Conservation (phyloP, 2,888 invertebrate species). For the Leptopilina drosophilae region DNA sequence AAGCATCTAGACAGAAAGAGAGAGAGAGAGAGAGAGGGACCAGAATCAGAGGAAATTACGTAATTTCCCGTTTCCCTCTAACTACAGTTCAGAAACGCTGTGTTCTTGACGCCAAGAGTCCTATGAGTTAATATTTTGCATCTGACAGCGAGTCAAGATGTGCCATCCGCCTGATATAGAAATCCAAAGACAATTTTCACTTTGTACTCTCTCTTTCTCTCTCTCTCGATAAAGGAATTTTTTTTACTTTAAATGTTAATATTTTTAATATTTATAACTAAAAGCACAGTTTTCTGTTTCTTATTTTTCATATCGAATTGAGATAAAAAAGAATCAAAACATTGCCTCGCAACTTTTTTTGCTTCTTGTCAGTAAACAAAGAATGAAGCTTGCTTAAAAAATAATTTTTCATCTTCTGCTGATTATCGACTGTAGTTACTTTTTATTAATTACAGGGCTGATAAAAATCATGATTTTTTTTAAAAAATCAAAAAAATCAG, state of each 20-base stretch:
- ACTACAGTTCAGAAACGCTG: constrained; percentile 35
- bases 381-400: no score
- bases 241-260: neutral
- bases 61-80: constrained; percentile 67
- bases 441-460: no score
- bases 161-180: neutral
- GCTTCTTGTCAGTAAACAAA: no score
- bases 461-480: no score
- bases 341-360: no score
- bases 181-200: constrained; percentile 10
- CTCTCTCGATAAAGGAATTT: neutral
- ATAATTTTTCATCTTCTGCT: no score
- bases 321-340: no score
- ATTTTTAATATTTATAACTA: neutral
- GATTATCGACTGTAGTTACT: no score
- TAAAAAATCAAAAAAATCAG: no score
- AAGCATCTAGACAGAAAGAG: neutral
- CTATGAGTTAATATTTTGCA: constrained; percentile 48
- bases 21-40: neutral
- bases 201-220: neutral
- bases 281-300: no score
- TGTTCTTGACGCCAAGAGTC: constrained; percentile 32
- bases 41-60: constrained; percentile 70
- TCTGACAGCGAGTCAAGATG: constrained; percentile 48
- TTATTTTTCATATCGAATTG: no score